Base-by-base conservation (phyloP, 2,113 vertebrate genomes). In the Panurus biarmicus region DNA sequence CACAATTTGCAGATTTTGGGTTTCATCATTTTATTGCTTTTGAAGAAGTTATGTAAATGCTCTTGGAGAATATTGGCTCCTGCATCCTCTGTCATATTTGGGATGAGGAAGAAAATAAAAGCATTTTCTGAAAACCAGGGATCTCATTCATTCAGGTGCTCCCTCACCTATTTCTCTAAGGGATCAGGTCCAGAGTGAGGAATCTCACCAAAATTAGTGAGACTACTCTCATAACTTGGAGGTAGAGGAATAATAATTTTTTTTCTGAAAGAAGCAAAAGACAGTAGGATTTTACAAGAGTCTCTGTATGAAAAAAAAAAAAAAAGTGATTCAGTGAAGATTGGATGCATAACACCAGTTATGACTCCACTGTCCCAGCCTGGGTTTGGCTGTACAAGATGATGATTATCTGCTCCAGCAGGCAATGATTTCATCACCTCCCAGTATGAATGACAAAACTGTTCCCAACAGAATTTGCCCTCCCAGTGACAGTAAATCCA, bases 1-100 rank as follows among this genome's bases (percentile, higher is more conserved):
- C 56, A 89, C 91, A 89, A 85, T 91, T 88, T 93, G 60, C 79
- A 84, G 92, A 96, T 88, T 90, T 79, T 53, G 48, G 36, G 82
- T 91, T 96, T 93, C 95, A 95, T 97, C 93, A 86, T 92, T 90
- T 95, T 89, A 81, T 85, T 94, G 40, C 70, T 76, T 89, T 92
- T 92, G 87, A 62, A 91, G 83, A 83, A 45, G 61, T 79, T 87
- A 72, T 33, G 57, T 65, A 88, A 86, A 81, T 54, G 28, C 29
- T 82, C 92, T 89, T 73, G 47, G 67, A 69, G 35, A 84, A 60
- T 65, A 54, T 65, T 53, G 47, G 40, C 50, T 12, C 42, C 47
- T 62, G 18, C 53, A 67, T 84, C 19, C 26, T 79, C 51, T 87
- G 24, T 36, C 23, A 12, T 67, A 58, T 61, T 44, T 85, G 36